Base-by-base conservation (phyloP, 2,888 invertebrate genomes). In the Ophioninae sp. region DNA sequence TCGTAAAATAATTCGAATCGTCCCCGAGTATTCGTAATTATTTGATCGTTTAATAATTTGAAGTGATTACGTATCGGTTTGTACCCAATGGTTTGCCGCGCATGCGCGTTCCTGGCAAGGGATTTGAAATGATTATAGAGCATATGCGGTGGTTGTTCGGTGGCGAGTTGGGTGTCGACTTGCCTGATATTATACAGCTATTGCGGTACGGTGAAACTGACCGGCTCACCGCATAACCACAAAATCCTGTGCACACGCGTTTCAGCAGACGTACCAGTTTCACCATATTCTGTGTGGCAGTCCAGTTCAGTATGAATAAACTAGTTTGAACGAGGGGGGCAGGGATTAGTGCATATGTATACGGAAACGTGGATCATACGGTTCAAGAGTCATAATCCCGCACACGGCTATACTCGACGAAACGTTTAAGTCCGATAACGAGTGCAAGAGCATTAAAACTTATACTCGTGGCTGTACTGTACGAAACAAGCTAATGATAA, bases 401-500 rank as follows among this genome's bases (percentile, higher is more conserved):
- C 44, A 62, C 17, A 67, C 62, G 80, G 77, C 68, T 80, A 80
- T 80, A 73, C 74, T 17, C 64, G 20, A 6, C 20, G 17, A 59
- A 80, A 80, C 74, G 83, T 72, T 44, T 69, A 77, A 77, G 50
- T 50, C 50, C 65, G 83, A 80, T 83, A 80, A 80, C 77, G 56
- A 69, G 64, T 30, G 64, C 80, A 37, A 39, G 65, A 64, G 64
- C 21, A 79, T 72, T 67, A 56, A 30, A 75, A 64, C 56, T n/a
- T 13, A 59, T 39, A 30, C 23, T 13, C 44, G 44, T 10, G 5
- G 44, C 44, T 5, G 44, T 10, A 13, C 13, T 59, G 20, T 20
- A 59, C 59, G n/a, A 59, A 59, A 20, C 59, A 21, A 20, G 59
- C n/a, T 7, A 20, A n/a, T n/a, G n/a, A n/a, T n/a, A n/a, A n/a